Evolutionary conservation across 2,113 vertebrate species (phyloP), one percentile per base, ranked within the genome.

Genomic region (Polypterus bichir): DNA sequence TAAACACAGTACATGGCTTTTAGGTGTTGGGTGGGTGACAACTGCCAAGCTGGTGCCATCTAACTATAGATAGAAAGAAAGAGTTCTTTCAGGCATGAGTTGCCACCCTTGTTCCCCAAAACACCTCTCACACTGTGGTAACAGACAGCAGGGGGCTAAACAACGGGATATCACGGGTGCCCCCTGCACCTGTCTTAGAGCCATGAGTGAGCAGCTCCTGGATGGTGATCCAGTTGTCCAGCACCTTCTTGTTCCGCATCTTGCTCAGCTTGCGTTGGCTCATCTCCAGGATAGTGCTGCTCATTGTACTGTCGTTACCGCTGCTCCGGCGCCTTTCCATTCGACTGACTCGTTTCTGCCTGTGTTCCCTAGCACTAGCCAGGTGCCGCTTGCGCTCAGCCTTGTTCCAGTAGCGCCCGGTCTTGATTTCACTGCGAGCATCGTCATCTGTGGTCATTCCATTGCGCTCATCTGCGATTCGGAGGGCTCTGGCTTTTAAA

Each of bases 201-300:
- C 85, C 70, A 1, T 86, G 82, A 64, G 78, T 76, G 66, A 86
- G 78, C 61, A 87, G 82, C 71, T 87, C 84, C 74, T 87, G 78
- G 49, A 88, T 84, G 2, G 86, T 88, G 4, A 82, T 86, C 86
- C 85, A 88, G 71, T 85, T 84, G 58, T 88, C 86, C 65, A 87
- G 67, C 67, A 83, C 66, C 78, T 87, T 87, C 69, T 79, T 78
- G 74, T 86, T 83, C 65, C 81, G 77, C 66, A 84, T 64, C 1
- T 81, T 82, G 65, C 80, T 86, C 48, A 85, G 69, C 65, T 88
- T 85, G 67, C 74, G 79, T 65, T 83, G 84, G 72, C 84, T 88
- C 59, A 85, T 69, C 71, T 86, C 85, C 65, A 85, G 69, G 1
- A 82, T 76, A 0, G 75, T 74, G 52, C 58, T 75, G 71, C n/a